These are phyloP conservation scores for Mesaphorura yosii DNA, from an alignment of 1,140 invertebrate species.

Conservation along the genomic window DNA sequence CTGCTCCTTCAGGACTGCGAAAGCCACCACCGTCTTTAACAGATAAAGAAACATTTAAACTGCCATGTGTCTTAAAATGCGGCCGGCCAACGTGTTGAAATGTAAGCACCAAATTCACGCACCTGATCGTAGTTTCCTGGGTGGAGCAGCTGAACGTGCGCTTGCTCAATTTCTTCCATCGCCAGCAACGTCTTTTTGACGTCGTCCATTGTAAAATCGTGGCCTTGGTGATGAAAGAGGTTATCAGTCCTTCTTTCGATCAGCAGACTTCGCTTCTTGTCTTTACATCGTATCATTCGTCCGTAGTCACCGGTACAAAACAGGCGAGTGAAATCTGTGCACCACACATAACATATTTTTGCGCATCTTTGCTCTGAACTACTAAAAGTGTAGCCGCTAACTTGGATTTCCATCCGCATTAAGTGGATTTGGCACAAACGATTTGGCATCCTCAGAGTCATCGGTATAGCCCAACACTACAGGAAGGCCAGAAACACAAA, in stretches of 20 bases:
- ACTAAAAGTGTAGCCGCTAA: no score
- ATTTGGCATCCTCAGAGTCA: background rate
- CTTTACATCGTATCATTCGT: conserved; percentile 1
- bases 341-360: conserved; percentile 5
- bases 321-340: background rate
- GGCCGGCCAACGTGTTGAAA: no score
- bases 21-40: background rate
- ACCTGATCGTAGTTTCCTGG: conserved; percentile 2
- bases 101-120: no score
- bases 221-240: background rate
- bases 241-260: conserved; percentile 2
- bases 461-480: conserved; percentile 15
- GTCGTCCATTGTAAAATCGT: background rate
- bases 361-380: no score
- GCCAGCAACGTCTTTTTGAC: background rate
- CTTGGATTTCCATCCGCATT: background rate
- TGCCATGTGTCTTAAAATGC: no score
- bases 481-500: conserved; percentile 11
- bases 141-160: background rate
- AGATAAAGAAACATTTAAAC: no score
- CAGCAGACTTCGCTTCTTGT: background rate
- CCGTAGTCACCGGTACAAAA: background rate
- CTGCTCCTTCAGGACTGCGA: background rate
- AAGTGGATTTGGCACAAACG: conserved; percentile 5
- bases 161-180: background rate